Percentiles rank a stretch among this genome's conserved stretches.
Evolutionary conservation across 1,140 invertebrate species (phyloP).

Genomic region (Leptinotarsa defecta): DNA sequence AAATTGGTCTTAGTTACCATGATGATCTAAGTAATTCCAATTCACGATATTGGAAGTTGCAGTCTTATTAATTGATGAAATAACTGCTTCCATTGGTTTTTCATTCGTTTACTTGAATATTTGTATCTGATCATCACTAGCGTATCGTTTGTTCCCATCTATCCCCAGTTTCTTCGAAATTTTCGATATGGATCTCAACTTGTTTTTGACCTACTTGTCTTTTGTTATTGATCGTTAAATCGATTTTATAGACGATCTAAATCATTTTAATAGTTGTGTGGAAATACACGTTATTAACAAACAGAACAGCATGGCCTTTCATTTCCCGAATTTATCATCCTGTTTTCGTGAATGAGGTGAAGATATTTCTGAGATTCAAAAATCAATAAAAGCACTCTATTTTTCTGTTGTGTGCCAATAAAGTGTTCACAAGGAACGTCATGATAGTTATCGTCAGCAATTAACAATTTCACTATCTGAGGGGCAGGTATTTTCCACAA

Average conservation of each 20-base stretch:
- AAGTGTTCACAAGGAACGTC: too few relatives aligned
- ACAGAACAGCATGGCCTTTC: background rate
- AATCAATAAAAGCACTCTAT: background rate
- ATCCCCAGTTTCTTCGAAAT: background rate
- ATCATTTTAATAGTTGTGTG: background rate
- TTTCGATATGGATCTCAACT: background rate
- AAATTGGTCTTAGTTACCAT: too few relatives aligned
- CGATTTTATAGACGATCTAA: conserved; percentile 3
- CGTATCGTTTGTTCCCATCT: background rate
- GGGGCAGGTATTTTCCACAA: too few relatives aligned
- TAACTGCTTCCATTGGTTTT: too few relatives aligned
- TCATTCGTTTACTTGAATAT: too few relatives aligned
- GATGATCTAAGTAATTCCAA: too few relatives aligned
- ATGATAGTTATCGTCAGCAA: too few relatives aligned
- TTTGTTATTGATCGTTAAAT: conserved; percentile 3
- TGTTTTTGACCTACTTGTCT: background rate
- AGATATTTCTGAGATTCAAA: background rate
- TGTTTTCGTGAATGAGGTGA: background rate
- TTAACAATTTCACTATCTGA: too few relatives aligned
- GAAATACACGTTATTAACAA: background rate
- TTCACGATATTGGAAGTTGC: too few relatives aligned
- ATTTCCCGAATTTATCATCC: background rate
- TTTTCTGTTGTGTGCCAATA: too few relatives aligned
- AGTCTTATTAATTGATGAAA: too few relatives aligned
- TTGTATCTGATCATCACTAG: too few relatives aligned